phyloP scores from a whole-genome alignment of 1,140 invertebrate genomes.

The Capitella teleta region DNA sequence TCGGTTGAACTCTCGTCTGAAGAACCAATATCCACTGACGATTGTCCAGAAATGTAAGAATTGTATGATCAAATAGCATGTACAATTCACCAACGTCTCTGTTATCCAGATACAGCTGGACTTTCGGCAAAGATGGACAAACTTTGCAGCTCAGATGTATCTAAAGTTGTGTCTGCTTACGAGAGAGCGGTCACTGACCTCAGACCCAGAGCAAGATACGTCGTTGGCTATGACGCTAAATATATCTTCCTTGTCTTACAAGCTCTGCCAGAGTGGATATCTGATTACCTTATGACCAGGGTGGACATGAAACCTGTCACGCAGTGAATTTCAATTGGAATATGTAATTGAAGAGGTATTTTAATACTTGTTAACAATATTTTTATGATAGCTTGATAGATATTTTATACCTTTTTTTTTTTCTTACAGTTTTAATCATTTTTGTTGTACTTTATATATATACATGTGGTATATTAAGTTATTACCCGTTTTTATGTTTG shows the following conservation, averaged over 20 bases:
- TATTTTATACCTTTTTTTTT: too few species aligned
- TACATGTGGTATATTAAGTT: too few species aligned
- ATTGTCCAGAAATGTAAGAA: background rate
- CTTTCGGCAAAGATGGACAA: background rate
- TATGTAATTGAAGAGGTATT: too few species aligned
- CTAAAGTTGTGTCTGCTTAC: slow-evolving; percentile 8
- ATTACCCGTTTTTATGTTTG: too few species aligned
- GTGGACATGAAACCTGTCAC: too few species aligned
- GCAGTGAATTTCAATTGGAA: too few species aligned
- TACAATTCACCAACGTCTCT: background rate
- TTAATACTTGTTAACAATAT: too few species aligned
- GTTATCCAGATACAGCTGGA: background rate
- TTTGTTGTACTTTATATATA: too few species aligned
- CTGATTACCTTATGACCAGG: background rate
- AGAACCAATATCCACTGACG: background rate
- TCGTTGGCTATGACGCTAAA: slow-evolving; percentile 6
- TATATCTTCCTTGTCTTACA: slow-evolving; percentile 1
- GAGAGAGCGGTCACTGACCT: slow-evolving; percentile 3
- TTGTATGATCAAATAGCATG: background rate
- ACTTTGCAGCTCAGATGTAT: background rate
- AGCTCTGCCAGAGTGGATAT: background rate
- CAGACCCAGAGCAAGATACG: slow-evolving; percentile 4
- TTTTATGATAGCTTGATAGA: too few species aligned
- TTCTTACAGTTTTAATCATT: too few species aligned
- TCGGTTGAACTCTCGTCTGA: background rate